phyloP scores from a whole-genome alignment of 2,797 vertebrate species.

The Eospalax fontanierii region DNA sequence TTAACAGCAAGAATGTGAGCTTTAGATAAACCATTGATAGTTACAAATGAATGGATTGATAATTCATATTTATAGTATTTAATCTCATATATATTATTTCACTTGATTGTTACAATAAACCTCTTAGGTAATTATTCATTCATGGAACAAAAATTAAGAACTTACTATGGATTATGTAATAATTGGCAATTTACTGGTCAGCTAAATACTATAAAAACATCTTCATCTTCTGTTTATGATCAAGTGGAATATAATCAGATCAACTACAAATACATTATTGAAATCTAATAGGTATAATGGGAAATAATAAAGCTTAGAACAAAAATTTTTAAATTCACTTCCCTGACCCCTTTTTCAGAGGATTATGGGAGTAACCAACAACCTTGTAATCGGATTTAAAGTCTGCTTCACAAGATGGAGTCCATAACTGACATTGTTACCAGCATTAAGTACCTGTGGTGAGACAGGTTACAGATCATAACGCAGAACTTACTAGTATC shows the following conservation, averaged over 20 bases:
- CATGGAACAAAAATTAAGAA: background rate
- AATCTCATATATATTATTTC: background rate
- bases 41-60: background rate
- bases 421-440: too few species aligned
- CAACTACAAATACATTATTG: conserved; percentile 17
- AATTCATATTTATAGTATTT: background rate
- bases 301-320: background rate
- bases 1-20: background rate
- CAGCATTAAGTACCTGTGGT: too few species aligned
- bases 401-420: too few species aligned
- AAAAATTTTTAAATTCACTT: too few species aligned
- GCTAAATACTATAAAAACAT: background rate
- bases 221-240: background rate
- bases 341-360: too few species aligned
- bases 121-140: background rate
- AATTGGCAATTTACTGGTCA: background rate
- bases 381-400: too few species aligned
- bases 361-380: too few species aligned
- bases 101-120: background rate
- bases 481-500: too few species aligned
- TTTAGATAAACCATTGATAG: background rate
- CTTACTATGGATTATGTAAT: background rate
- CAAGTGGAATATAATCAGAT: background rate
- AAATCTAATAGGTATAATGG: background rate
- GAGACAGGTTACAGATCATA: too few species aligned